These are phyloP conservation scores for Eubasilissa regina DNA, from an alignment of 1,140 invertebrate genomes.

Conservation along the genomic window DNA sequence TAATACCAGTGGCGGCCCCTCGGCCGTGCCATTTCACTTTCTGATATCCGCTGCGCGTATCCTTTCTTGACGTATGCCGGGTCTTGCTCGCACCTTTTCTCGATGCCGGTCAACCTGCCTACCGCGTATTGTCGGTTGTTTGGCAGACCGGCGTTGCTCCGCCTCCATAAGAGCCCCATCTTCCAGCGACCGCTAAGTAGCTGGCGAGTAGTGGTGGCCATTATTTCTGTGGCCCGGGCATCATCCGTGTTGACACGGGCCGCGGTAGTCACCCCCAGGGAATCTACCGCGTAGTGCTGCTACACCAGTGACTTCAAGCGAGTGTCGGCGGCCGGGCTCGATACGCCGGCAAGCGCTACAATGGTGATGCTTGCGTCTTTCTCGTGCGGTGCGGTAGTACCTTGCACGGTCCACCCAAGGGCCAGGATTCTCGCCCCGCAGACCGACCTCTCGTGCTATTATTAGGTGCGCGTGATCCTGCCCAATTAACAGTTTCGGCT, in stretches of 20 bases:
- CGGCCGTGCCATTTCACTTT: slow-evolving; percentile 61
- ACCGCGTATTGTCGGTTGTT: slow-evolving; percentile 33
- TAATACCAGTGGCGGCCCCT: too few species aligned
- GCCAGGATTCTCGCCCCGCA: slow-evolving; percentile 17
- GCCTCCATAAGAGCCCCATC: slow-evolving; percentile 61
- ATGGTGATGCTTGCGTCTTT: too few species aligned
- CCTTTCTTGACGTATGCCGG: slow-evolving; percentile 18
- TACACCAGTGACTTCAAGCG: too few species aligned
- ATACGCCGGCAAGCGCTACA: neutral
- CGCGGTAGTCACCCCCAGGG: neutral
- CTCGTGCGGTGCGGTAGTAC: too few species aligned
- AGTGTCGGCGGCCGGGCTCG: too few species aligned
- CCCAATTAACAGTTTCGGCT: too few species aligned
- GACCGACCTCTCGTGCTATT: slow-evolving; percentile 34
- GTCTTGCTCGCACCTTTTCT: too few species aligned
- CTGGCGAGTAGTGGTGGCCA: slow-evolving; percentile 6
- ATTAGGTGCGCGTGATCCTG: too few species aligned
- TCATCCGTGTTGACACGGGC: too few species aligned
- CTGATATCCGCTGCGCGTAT: slow-evolving; percentile 34
- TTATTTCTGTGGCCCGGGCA: too few species aligned
- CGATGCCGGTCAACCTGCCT: too few species aligned
- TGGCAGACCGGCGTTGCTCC: slow-evolving; percentile 49
- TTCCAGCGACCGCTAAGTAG: slow-evolving; percentile 49
- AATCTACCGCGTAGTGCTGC: neutral
- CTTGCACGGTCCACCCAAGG: too few species aligned